Base-by-base conservation (phyloP, 64 coral and sea anemone species). In the Montipora sp. region DNA sequence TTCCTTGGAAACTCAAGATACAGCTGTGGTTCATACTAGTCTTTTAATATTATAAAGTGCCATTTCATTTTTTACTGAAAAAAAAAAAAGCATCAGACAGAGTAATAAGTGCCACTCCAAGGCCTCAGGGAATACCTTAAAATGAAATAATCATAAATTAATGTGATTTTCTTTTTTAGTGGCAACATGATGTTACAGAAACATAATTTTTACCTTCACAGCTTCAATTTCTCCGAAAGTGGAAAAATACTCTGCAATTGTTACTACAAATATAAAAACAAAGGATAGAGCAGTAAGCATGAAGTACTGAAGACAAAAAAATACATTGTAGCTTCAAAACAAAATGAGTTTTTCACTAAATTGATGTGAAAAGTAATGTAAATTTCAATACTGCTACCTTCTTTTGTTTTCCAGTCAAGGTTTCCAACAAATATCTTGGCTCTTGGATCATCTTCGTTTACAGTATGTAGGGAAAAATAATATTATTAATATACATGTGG, bases 401-500 rank as follows among this genome's bases (percentile, higher is more conserved):
- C 87, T 82, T 87, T 96, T 4, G 94, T 99, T 7, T 99, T 92
- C 85, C 75, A 87, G 74, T 88, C 96, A 36, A 99, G 86, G 58
- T 96, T 99, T 51, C 98, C 98, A 84, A 99, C 89, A 95, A 83
- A 99, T 59, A 99, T 84, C 76, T 95, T 94, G 21, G 98, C 94
- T 36, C 67, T 92, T 49, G 92, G 92, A 43, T 99, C 93, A 92
- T 91, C 98, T 98, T 47, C 1, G 69, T 47, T 47, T 8, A 50
- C 19, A 55, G 1, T 5, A 6, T 75, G 6, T 73, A 89, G 8
- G 5, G n/a, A 82, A 47, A 21, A 51, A 10, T 11, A 23, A 46
- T 69, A 75, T 72, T 73, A 18, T 72, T 51, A 67, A 19, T 53
- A 36, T 36, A 36, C 36, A 36, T 36, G 1, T 36, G 36, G 0